These are phyloP conservation scores for Dipodomys merriami DNA, from an alignment of 2,113 vertebrate species.

Conservation along the genomic window DNA sequence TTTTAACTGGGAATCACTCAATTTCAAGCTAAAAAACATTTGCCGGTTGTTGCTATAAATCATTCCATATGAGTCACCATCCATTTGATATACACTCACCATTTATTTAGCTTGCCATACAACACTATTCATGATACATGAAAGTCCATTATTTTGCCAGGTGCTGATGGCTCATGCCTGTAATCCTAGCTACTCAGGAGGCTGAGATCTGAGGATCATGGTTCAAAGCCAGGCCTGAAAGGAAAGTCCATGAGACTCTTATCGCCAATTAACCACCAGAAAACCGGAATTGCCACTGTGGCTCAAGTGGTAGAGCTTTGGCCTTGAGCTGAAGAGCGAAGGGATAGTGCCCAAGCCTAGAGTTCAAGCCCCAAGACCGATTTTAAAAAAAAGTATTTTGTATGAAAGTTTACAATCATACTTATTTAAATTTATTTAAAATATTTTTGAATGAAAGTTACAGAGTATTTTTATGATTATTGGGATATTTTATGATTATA, in stretches of 20 bases:
- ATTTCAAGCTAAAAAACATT: constrained; percentile 63
- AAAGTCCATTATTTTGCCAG: not conserved
- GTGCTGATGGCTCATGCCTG: too few relatives aligned
- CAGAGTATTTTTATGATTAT: not conserved
- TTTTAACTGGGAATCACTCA: constrained; percentile 27
- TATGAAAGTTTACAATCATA: not conserved
- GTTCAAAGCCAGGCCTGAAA: too few relatives aligned
- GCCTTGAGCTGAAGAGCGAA: too few relatives aligned
- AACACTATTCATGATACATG: not conserved
- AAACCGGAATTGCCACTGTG: too few relatives aligned
- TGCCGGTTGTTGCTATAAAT: constrained; percentile 26
- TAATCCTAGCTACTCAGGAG: too few relatives aligned
- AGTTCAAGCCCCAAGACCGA: too few relatives aligned
- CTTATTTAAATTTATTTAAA: constrained; percentile 11
- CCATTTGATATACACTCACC: not conserved
- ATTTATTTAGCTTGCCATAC: not conserved
- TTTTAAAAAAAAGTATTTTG: not conserved
- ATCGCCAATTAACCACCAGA: too few relatives aligned
- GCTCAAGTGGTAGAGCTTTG: too few relatives aligned
- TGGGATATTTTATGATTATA: not conserved
- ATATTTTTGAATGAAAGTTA: constrained; percentile 22
- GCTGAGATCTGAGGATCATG: too few relatives aligned
- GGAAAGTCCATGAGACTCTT: too few relatives aligned
- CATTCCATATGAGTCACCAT: constrained; percentile 34
- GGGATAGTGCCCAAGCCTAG: too few relatives aligned